phyloP scores from a whole-genome alignment of 2,888 invertebrate species.

The Cephus pulcher region DNA sequence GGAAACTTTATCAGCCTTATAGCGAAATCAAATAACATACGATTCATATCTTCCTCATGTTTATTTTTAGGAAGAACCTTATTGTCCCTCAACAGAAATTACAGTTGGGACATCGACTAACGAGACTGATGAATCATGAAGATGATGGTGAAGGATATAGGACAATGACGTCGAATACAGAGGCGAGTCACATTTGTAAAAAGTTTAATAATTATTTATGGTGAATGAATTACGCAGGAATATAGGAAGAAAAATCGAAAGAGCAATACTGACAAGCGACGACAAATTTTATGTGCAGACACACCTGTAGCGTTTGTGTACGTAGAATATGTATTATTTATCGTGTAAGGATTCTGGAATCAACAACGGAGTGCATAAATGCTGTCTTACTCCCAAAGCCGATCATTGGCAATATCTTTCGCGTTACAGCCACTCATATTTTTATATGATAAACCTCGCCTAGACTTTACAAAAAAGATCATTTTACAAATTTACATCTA shows the following conservation, averaged over 20 bases:
- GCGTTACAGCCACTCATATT: too few species aligned
- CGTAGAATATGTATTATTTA: slow-evolving; percentile 31
- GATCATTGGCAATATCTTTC: too few species aligned
- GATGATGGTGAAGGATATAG: neutral
- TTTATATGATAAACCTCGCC: too few species aligned
- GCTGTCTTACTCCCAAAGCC: slow-evolving; percentile 18
- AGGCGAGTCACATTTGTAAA: slow-evolving; percentile 60
- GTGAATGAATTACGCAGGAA: slow-evolving; percentile 57
- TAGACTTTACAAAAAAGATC: too few species aligned
- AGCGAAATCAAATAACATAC: neutral
- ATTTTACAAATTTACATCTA: too few species aligned
- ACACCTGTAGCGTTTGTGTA: slow-evolving; percentile 58
- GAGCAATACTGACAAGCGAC: slow-evolving; percentile 64
- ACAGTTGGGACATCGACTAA: neutral
- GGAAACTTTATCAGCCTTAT: slow-evolving; percentile 5
- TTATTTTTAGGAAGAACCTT: slow-evolving; percentile 6
- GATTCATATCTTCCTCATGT: neutral
- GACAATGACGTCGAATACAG: slow-evolving; percentile 9
- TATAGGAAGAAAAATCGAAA: slow-evolving; percentile 41
- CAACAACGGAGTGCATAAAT: slow-evolving; percentile 14
- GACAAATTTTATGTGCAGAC: slow-evolving; percentile 58
- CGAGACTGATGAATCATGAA: neutral
- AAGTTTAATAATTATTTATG: slow-evolving; percentile 57
- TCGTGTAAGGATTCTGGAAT: slow-evolving; percentile 18
- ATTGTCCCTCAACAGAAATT: neutral